Evolutionary conservation across 2,797 vertebrate genomes (phyloP).

Genomic region (Cryptoprocta ferox): DNA sequence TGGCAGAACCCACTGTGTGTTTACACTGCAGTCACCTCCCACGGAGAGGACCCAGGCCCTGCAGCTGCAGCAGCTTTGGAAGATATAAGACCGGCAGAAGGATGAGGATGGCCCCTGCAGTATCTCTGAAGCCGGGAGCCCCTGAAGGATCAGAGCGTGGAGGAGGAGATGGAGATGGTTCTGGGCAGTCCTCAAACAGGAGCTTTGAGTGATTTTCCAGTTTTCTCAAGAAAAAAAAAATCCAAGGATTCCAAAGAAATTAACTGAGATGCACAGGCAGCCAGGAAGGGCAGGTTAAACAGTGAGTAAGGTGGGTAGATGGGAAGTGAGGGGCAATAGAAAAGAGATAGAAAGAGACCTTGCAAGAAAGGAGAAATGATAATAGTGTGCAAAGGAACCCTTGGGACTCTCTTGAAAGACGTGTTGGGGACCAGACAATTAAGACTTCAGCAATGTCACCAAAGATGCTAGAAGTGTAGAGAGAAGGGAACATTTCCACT

Average conservation of each 20-base stretch:
- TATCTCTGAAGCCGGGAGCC: neutral
- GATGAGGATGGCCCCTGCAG: neutral
- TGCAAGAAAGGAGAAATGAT: neutral
- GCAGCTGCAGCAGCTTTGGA: conserved; percentile 34
- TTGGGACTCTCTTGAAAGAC: neutral
- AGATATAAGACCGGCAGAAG: neutral
- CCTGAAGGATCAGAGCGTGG: neutral
- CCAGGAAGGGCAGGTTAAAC: neutral
- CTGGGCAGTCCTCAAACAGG: neutral
- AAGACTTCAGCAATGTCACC: neutral
- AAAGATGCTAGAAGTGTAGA: neutral
- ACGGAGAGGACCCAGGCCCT: neutral
- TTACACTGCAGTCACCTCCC: conserved; percentile 46
- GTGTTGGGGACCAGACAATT: neutral
- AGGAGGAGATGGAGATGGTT: neutral
- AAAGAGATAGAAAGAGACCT: neutral
- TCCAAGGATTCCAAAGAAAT: neutral
- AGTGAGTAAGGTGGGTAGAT: neutral
- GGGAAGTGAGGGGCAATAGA: neutral
- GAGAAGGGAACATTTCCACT: neutral
- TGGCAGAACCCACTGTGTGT: conserved; percentile 43
- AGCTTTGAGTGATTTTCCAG: neutral
- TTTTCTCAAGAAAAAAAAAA: neutral
- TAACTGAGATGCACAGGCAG: neutral
- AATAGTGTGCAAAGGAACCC: neutral